These are phyloP conservation scores for Aegithalos caudatus DNA, from an alignment of 2,113 vertebrate genomes.

Conservation along the genomic window DNA sequence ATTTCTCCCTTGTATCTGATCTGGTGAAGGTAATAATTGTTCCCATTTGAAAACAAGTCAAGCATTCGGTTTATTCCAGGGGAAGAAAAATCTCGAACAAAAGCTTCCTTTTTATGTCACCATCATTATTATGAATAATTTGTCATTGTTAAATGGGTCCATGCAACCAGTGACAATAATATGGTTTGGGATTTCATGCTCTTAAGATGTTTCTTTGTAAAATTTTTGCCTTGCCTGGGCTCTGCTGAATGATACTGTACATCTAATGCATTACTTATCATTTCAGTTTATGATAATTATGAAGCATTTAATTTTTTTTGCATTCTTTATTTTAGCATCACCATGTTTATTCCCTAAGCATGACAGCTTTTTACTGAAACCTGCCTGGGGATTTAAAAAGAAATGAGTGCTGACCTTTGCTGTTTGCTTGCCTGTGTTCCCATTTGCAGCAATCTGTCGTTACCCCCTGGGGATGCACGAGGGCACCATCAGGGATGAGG, in stretches of 20 bases:
- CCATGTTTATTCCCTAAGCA: background rate
- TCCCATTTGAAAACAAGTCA: background rate
- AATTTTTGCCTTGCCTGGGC: background rate
- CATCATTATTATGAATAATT: background rate
- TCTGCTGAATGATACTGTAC: background rate
- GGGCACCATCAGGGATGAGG: slow-evolving; percentile 81
- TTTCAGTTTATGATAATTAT: background rate
- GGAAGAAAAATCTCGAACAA: background rate
- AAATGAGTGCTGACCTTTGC: background rate
- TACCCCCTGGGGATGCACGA: slow-evolving; percentile 89
- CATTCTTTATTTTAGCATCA: background rate
- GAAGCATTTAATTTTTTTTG: background rate
- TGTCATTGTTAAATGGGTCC: background rate
- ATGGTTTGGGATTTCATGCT: background rate
- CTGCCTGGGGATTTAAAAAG: background rate
- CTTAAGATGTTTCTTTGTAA: background rate
- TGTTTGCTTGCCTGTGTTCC: background rate
- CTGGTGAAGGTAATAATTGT: background rate
- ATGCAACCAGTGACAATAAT: background rate
- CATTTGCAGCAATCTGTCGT: slow-evolving; percentile 78
- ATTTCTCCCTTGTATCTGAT: background rate
- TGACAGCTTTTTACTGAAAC: background rate
- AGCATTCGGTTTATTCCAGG: background rate
- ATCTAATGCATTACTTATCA: background rate
- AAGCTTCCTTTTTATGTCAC: background rate